These are phyloP conservation scores for Elegia similella DNA, from an alignment of 2,888 invertebrate species.

Conservation along the genomic window DNA sequence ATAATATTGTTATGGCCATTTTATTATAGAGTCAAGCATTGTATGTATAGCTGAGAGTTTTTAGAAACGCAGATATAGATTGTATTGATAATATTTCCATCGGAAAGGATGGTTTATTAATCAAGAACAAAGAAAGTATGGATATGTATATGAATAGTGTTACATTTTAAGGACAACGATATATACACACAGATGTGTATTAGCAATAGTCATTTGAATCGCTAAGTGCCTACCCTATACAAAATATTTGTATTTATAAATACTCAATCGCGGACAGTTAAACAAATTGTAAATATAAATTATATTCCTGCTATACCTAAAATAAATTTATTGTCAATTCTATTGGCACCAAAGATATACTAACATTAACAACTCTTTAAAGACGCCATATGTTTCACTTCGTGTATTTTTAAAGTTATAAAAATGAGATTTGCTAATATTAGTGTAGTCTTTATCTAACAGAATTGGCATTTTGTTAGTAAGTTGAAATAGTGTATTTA, in stretches of 20 bases:
- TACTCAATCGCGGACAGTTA: slow-evolving; percentile 49
- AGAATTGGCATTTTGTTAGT: slow-evolving; percentile 17
- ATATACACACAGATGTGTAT: slow-evolving; percentile 13
- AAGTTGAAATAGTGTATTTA: neutral
- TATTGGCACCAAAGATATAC: slow-evolving; percentile 11
- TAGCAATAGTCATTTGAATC: slow-evolving; percentile 24
- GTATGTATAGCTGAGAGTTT: neutral
- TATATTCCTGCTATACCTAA: slow-evolving; percentile 37
- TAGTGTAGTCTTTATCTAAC: slow-evolving; percentile 9
- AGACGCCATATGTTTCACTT: slow-evolving; percentile 9
- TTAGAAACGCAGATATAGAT: too few relatives aligned
- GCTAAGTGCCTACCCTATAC: slow-evolving; percentile 40
- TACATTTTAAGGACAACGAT: neutral
- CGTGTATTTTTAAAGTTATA: slow-evolving; percentile 12
- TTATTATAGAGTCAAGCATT: neutral
- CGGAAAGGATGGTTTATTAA: neutral
- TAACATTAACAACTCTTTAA: slow-evolving; percentile 8
- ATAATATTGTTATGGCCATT: neutral
- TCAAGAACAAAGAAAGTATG: slow-evolving; percentile 1
- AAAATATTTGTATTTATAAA: slow-evolving; percentile 43
- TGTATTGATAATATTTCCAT: neutral
- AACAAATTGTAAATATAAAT: slow-evolving; percentile 62
- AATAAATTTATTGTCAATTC: slow-evolving; percentile 20
- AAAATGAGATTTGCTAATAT: slow-evolving; percentile 15
- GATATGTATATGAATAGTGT: slow-evolving; percentile 6